phyloP scores from a whole-genome alignment of 2,797 vertebrate genomes.

The Micropoecilia bifurca region DNA sequence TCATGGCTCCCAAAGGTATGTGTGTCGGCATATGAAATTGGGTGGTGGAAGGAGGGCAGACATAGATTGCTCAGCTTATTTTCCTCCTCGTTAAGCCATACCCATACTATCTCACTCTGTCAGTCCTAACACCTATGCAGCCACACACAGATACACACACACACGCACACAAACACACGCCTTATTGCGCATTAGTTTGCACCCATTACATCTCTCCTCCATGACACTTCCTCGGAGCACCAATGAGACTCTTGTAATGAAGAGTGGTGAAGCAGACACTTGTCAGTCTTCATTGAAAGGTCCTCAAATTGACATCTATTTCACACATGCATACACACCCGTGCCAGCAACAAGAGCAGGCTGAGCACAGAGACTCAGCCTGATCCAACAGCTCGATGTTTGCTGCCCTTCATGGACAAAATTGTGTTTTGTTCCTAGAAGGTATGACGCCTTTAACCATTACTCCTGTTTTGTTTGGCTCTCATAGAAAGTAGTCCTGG shows the following conservation, averaged over 20 bases:
- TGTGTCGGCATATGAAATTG: slow-evolving; percentile 50
- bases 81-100: slow-evolving; percentile 69
- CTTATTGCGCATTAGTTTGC: slow-evolving; percentile 33
- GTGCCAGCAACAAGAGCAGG: slow-evolving; percentile 4
- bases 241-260: slow-evolving; percentile 43
- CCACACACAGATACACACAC: slow-evolving; percentile 13
- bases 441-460: not conserved
- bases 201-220: slow-evolving; percentile 51
- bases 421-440: not conserved
- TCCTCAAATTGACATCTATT: slow-evolving; percentile 34
- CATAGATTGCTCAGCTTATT: slow-evolving; percentile 70
- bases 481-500: not conserved
- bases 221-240: slow-evolving; percentile 49
- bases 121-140: slow-evolving; percentile 28
- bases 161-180: slow-evolving; percentile 10
- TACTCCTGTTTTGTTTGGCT: not conserved
- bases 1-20: not conserved
- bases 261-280: slow-evolving; percentile 41
- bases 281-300: slow-evolving; percentile 63
- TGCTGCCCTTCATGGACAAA: not conserved
- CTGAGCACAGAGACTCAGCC: slow-evolving; percentile 1
- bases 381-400: slow-evolving; percentile 13
- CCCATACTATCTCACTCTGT: slow-evolving; percentile 55
- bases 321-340: slow-evolving; percentile 1
- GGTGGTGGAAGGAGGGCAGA: slow-evolving; percentile 55